Evolutionary conservation across 1,140 invertebrate genomes (phyloP), one percentile per base, ranked within the genome.

Genomic region (Drosophila jambulina): DNA sequence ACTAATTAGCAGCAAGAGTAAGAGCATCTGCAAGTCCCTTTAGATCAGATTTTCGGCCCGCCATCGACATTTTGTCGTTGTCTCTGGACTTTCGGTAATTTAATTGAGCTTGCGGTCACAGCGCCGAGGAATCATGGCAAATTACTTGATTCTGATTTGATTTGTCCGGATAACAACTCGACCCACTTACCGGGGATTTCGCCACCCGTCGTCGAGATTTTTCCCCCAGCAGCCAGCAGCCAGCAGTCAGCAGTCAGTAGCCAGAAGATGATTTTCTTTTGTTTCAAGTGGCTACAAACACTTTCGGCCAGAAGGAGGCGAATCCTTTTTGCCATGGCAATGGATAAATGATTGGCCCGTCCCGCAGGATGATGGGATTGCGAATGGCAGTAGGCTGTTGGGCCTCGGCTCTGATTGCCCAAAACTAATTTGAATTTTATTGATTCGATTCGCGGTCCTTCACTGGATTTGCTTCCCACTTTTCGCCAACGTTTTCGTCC

Each of bases 361-460:
- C 27, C 49, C 19, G 49, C 13, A 9, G 51, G 51, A 51, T 48
- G 36, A 49, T 68, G 48, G 29, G 12, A 57, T 17, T 68, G 36
- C 34, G 27, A 43, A 21, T 34, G 45, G 46, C 63, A 69, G 46
- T 71, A 57, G 68, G 64, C 64, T 38, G 49, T 5, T 34, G 19
- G 19, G 21, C 42, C 17, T 40, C n/a, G 19, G 27, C 45, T 49
- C 56, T 90, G 85, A 90, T 88, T 90, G 82, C 85, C 85, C 78
- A 85, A 90, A 88, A 90, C 85, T 88, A 88, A 88, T 88, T 88
- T 88, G 85, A 88, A 88, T 88, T 88, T 88, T 90, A 88, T 88
- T 88, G 85, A 88, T 88, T 90, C 80, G 81, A 82, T 82, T 84
- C 85, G 74, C 71, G 49, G 80, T 68, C 46, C 54, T 42, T 45